A percentile compares a stretch with the other conserved stretches of the same genome.
Conservation (phyloP, 2,888 invertebrate genomes). For the Polymixis flavicincta region DNA sequence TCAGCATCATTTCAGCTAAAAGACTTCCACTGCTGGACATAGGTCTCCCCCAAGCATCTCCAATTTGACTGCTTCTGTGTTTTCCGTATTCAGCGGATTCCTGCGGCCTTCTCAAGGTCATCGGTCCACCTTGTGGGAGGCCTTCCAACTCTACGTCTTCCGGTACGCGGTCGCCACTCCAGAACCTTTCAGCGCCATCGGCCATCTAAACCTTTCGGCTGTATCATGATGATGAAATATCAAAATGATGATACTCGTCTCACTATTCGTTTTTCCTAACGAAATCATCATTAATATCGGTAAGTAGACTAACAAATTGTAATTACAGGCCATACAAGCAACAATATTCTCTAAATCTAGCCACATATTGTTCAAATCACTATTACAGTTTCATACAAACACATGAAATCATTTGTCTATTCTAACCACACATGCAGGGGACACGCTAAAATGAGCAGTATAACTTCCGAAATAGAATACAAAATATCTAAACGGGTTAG, state of each 20-base stretch:
- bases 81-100: background rate
- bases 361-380: slow-evolving; percentile 32
- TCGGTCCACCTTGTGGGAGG: too few relatives aligned
- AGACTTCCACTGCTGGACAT: background rate
- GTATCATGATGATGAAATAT: too few relatives aligned
- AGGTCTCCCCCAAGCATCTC: too few relatives aligned
- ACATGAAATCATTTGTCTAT: slow-evolving; percentile 44
- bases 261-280: background rate
- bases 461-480: fast-evolving
- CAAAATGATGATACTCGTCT: background rate
- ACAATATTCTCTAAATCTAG: slow-evolving; percentile 27
- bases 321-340: slow-evolving; percentile 22
- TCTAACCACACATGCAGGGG: background rate
- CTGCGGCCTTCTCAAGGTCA: too few relatives aligned
- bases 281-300: background rate
- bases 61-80: too few relatives aligned
- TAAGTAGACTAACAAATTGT: background rate
- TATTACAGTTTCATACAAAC: slow-evolving; percentile 23
- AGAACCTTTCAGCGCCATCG: too few relatives aligned
- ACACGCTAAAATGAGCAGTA: slow-evolving; percentile 17
- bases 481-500: background rate
- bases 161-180: too few relatives aligned
- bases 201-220: background rate
- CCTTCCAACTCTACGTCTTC: too few relatives aligned
- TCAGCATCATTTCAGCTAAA: background rate